Conservation (phyloP, 2,888 invertebrate genomes). For the Morpho achilles region DNA sequence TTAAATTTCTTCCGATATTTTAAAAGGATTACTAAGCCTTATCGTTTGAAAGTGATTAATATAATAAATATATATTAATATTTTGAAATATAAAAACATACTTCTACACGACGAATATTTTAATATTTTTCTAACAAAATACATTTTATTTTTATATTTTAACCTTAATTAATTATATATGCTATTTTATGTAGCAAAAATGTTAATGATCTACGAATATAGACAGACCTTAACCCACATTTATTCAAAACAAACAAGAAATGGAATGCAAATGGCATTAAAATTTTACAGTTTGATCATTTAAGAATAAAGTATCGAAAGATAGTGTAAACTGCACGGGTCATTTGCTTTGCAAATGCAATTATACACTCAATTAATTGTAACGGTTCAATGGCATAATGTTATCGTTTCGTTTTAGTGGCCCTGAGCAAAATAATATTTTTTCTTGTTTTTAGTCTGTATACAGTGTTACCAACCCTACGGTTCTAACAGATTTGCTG, state of each 20-base stretch:
- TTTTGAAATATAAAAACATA: too few relatives aligned
- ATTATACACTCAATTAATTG: neutral
- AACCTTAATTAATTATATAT: too few relatives aligned
- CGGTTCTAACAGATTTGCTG: too few relatives aligned
- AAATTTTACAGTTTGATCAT: slow-evolving; percentile 4
- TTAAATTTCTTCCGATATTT: too few relatives aligned
- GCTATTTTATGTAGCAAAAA: neutral
- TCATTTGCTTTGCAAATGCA: neutral
- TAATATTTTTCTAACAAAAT: neutral
- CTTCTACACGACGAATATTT: neutral
- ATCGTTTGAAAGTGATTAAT: too few relatives aligned
- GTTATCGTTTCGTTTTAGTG: neutral
- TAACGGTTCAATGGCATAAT: neutral
- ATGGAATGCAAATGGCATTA: neutral
- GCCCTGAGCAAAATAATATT: too few relatives aligned
- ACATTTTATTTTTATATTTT: neutral
- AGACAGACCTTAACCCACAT: slow-evolving; percentile 14
- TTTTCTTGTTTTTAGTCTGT: too few relatives aligned
- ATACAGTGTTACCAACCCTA: too few relatives aligned
- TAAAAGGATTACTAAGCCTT: too few relatives aligned
- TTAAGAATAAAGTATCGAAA: neutral
- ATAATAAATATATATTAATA: too few relatives aligned
- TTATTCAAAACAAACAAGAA: neutral
- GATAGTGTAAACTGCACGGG: neutral
- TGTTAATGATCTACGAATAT: slow-evolving; percentile 1